Conservation (phyloP, 1,140 invertebrate genomes). For the Sipha flava region DNA sequence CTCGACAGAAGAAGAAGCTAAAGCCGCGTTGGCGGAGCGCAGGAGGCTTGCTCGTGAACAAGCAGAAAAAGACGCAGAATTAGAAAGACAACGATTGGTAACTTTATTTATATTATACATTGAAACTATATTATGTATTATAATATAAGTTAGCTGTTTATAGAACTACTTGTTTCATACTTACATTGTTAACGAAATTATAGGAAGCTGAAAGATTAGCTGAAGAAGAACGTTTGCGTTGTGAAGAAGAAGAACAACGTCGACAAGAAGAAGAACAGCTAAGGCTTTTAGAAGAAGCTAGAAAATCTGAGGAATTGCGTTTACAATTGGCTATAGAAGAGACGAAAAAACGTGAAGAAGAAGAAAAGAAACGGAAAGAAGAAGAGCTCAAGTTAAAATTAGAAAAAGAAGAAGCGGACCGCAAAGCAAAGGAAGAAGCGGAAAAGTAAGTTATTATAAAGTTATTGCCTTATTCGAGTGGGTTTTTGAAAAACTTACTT, state of each 20-base stretch:
- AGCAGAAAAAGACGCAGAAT: conserved; percentile 73
- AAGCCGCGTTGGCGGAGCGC: conserved; percentile 77
- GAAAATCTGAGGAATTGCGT: conserved; percentile 63
- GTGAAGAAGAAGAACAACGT: conserved; percentile 71
- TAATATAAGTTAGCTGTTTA: background rate
- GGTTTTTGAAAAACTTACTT: too few species aligned
- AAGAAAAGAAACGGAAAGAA: conserved; percentile 53
- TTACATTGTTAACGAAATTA: too few species aligned
- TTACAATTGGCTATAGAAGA: conserved; percentile 63
- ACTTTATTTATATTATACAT: conserved; percentile 33
- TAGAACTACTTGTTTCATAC: too few species aligned
- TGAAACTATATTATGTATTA: background rate
- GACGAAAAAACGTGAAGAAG: conserved; percentile 56
- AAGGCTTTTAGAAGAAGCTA: conserved; percentile 59
- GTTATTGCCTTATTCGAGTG: too few species aligned
- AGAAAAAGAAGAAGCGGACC: conserved; percentile 68
- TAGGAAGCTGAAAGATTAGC: conserved; percentile 61
- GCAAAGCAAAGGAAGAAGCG: conserved; percentile 65
- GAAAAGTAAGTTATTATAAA: conserved; percentile 48
- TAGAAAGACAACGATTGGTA: conserved; percentile 62
- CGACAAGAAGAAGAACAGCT: conserved; percentile 65
- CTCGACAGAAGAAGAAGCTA: conserved; percentile 80
- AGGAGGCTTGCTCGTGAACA: conserved; percentile 72
- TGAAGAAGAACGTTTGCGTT: conserved; percentile 63
- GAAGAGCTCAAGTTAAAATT: conserved; percentile 60